A percentile compares a stretch with the other conserved stretches of the same genome.
Conservation (phyloP, 2,888 invertebrate genomes). For the Caenorhabditis virilis region DNA sequence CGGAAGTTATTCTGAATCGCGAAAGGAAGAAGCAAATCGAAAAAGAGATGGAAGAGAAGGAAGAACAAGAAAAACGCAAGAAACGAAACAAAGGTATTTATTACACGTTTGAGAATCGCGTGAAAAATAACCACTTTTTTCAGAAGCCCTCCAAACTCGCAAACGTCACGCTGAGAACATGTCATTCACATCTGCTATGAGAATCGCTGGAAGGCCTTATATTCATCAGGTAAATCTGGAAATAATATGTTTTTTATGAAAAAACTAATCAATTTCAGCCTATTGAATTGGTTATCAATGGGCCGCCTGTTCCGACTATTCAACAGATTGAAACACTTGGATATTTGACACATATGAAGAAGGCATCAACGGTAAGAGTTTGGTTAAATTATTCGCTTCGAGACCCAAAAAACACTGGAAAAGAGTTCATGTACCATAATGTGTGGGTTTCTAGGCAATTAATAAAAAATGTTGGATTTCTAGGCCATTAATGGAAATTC, state of each 20-base stretch:
- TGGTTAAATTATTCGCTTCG: background rate
- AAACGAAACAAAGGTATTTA: conserved; percentile 74
- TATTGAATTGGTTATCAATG: conserved; percentile 43
- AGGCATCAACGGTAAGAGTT: conserved; percentile 27
- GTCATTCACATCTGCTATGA: conserved; percentile 40
- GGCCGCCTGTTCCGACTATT: conserved; percentile 37
- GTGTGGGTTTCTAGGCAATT: no score
- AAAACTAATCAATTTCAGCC: conserved; percentile 39
- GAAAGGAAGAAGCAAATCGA: conserved; percentile 75
- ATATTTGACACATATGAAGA: conserved; percentile 41
- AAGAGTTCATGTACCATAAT: no score
- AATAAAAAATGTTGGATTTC: no score
- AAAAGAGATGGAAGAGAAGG: conserved; percentile 70
- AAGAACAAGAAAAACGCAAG: conserved; percentile 72
- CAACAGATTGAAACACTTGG: conserved; percentile 38
- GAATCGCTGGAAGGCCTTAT: conserved; percentile 43
- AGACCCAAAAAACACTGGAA: background rate
- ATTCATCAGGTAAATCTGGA: conserved; percentile 33
- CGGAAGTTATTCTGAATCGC: conserved; percentile 75
- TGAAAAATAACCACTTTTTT: conserved; percentile 4
- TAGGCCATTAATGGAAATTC: no score
- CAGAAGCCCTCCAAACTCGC: conserved; percentile 38
- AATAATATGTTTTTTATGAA: no score
- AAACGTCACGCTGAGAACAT: conserved; percentile 46
- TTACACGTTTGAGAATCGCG: background rate